phyloP scores from a whole-genome alignment of 2,113 vertebrate genomes.

The Psilopogon haemacephalus region DNA sequence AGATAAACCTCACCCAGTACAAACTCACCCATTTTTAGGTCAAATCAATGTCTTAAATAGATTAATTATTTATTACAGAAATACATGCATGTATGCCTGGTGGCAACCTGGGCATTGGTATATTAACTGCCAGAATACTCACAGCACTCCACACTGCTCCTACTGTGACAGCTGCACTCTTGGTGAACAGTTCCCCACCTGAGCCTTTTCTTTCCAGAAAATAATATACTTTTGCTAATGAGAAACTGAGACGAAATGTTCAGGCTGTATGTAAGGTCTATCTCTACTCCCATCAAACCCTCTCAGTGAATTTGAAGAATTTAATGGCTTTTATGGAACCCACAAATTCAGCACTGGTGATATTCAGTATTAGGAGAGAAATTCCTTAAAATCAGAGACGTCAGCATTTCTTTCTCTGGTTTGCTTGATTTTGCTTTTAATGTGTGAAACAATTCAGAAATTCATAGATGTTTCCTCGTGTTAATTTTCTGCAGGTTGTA shows the following conservation, averaged over 20 bases:
- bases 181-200: neutral
- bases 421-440: neutral
- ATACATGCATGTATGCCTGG: neutral
- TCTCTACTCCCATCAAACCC: neutral
- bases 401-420: neutral
- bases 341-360: neutral
- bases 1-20: neutral
- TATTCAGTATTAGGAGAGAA: neutral
- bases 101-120: neutral
- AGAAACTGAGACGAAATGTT: neutral
- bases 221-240: neutral
- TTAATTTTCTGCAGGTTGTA: neutral
- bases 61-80: neutral
- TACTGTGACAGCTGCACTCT: neutral
- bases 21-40: neutral
- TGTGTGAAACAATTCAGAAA: neutral
- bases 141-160: neutral
- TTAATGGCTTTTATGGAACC: neutral
- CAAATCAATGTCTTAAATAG: neutral
- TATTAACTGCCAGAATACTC: neutral
- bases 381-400: neutral
- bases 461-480: neutral
- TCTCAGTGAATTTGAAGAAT: neutral
- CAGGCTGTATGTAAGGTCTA: neutral
- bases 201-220: neutral